A percentile compares a stretch with the other conserved stretches of the same genome.
phyloP scores from a whole-genome alignment of 2,888 invertebrate species.

The Rhamphomyia laevipes region DNA sequence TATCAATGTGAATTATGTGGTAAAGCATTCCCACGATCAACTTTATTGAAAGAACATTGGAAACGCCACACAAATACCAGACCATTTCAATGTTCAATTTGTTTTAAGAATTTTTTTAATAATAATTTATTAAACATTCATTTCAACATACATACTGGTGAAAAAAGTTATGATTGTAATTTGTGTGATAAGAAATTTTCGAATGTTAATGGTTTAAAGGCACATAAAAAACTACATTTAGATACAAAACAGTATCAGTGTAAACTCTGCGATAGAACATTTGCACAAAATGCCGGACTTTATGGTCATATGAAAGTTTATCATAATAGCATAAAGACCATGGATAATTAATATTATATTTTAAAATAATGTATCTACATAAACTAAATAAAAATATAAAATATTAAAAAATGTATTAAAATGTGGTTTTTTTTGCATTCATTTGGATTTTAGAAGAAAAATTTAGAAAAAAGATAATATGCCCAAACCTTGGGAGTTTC shows the following conservation, averaged over 20 bases:
- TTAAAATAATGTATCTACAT: too few species aligned
- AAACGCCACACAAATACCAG: neutral
- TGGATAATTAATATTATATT: too few species aligned
- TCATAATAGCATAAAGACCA: neutral
- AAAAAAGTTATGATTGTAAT: slow-evolving; percentile 2
- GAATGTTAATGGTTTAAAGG: neutral
- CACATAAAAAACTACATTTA: neutral
- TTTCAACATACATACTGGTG: neutral
- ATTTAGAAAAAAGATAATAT: too few species aligned
- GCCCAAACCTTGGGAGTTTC: too few species aligned
- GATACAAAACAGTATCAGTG: neutral
- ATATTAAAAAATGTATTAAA: too few species aligned
- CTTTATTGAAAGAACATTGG: neutral
- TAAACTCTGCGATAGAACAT: neutral
- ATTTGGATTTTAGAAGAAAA: too few species aligned
- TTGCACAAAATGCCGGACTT: neutral
- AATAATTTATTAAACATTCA: neutral
- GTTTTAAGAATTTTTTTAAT: neutral
- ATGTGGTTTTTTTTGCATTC: too few species aligned
- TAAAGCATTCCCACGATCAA: neutral
- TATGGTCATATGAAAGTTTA: neutral
- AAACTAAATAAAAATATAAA: too few species aligned
- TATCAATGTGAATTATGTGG: slow-evolving; percentile 3
- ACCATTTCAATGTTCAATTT: neutral
- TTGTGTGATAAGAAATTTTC: slow-evolving; percentile 1